Conservation (phyloP, 2,113 vertebrate species). For the Centropristis striata region DNA sequence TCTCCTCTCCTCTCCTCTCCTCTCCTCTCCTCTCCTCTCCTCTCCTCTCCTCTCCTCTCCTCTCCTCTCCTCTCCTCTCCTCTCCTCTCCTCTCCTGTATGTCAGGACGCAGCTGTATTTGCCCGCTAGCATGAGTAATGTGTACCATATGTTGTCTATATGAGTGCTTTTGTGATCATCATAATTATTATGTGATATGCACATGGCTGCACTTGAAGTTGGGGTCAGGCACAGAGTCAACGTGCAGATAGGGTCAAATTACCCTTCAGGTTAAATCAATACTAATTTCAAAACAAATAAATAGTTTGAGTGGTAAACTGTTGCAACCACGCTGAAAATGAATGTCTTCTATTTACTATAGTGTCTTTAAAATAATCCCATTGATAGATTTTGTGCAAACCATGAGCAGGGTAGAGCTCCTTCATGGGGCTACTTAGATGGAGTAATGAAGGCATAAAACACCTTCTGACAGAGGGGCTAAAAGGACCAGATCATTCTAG, state of each 20-base stretch:
- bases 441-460: slow-evolving; percentile 66
- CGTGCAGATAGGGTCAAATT: neutral
- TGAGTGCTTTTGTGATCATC: neutral
- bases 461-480: slow-evolving; percentile 48
- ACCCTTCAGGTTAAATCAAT: slow-evolving; percentile 21
- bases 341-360: neutral
- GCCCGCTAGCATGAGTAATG: slow-evolving; percentile 1
- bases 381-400: slow-evolving; percentile 39
- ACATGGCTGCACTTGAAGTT: neutral
- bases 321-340: neutral
- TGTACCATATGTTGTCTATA: neutral
- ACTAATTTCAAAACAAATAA: slow-evolving; percentile 11
- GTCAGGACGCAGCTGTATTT: slow-evolving; percentile 6
- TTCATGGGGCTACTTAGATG: slow-evolving; percentile 46
- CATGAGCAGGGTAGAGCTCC: neutral
- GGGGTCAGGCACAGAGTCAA: neutral
- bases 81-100: neutral
- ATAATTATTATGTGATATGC: neutral
- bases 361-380: slow-evolving; percentile 19
- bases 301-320: neutral
- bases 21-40: neutral
- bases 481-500: slow-evolving; percentile 30
- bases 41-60: neutral
- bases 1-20: neutral
- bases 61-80: neutral